Conservation (phyloP, 2,888 invertebrate species). For the Epinotia demarniana region DNA sequence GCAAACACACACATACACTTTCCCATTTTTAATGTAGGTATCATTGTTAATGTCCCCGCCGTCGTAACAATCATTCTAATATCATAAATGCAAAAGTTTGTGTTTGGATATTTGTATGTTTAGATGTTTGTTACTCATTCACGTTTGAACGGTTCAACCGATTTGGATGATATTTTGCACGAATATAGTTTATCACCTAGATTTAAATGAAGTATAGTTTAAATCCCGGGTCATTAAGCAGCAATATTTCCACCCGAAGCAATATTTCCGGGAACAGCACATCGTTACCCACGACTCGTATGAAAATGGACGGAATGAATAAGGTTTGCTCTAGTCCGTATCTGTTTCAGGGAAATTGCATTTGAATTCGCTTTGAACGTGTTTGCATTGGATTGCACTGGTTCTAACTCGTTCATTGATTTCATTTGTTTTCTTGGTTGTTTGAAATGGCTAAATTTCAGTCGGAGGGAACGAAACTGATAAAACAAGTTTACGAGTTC, state of each 20-base stretch:
- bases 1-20: too few species aligned
- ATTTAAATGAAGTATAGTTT: too few species aligned
- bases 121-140: too few species aligned
- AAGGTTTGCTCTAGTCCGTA: conserved; percentile 22
- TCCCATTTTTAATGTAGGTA: too few species aligned
- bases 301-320: conserved; percentile 37
- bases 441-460: conserved; percentile 4
- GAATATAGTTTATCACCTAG: too few species aligned
- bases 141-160: too few species aligned
- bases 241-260: not conserved
- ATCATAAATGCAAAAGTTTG: too few species aligned
- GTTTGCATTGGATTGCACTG: conserved; percentile 20
- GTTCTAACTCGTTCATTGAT: conserved; percentile 20
- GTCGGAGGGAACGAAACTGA: not conserved
- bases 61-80: too few species aligned
- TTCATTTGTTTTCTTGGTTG: not conserved
- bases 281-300: conserved; percentile 22
- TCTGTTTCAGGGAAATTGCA: conserved; percentile 36
- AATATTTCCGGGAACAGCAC: not conserved
- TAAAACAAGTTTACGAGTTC: not conserved
- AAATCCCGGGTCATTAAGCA: not conserved
- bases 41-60: too few species aligned
- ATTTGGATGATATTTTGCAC: too few species aligned
- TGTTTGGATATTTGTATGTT: too few species aligned
- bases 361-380: conserved; percentile 35